A percentile compares a stretch with the other conserved stretches of the same genome.
phyloP scores from a whole-genome alignment of 2,888 invertebrate genomes.

The Serrognathus titanus region DNA sequence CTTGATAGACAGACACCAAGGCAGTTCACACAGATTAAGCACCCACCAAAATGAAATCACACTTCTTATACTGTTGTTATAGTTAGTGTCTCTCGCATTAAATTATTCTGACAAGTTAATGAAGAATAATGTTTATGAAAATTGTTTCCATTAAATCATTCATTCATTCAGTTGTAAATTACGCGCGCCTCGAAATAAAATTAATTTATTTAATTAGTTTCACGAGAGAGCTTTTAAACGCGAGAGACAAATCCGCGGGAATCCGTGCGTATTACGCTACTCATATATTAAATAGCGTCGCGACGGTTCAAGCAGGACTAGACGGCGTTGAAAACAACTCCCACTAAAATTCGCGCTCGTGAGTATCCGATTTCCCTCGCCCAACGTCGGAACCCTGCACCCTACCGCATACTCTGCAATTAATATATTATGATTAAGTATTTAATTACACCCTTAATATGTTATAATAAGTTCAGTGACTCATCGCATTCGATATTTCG shows the following conservation, averaged over 20 bases:
- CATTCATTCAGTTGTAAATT: background rate
- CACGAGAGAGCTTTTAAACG: background rate
- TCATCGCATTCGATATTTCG: slow-evolving; percentile 22
- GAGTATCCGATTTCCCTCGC: slow-evolving; percentile 25
- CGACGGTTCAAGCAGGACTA: slow-evolving; percentile 31
- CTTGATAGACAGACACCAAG: too few relatives aligned
- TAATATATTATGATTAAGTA: slow-evolving; percentile 49
- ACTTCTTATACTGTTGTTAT: too few relatives aligned
- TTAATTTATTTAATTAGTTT: slow-evolving; percentile 4
- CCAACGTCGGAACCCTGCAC: slow-evolving; percentile 37
- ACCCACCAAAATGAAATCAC: too few relatives aligned
- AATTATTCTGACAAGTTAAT: background rate
- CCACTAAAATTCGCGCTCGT: slow-evolving; percentile 21
- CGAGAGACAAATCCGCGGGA: slow-evolving; percentile 1
- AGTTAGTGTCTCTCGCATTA: background rate
- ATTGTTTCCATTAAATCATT: slow-evolving; percentile 1
- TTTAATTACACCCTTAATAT: slow-evolving; percentile 46
- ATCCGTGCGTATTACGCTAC: slow-evolving; percentile 3
- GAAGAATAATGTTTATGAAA: background rate
- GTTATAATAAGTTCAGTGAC: slow-evolving; percentile 40
- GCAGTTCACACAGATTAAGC: too few relatives aligned
- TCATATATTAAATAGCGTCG: slow-evolving; percentile 23
- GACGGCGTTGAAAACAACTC: slow-evolving; percentile 29
- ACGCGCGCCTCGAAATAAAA: too few relatives aligned
- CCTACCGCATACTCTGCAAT: slow-evolving; percentile 46